Evolutionary conservation across 2,888 invertebrate genomes (phyloP), one percentile per base, ranked within the genome.

Genomic region (Athalia circularis): DNA sequence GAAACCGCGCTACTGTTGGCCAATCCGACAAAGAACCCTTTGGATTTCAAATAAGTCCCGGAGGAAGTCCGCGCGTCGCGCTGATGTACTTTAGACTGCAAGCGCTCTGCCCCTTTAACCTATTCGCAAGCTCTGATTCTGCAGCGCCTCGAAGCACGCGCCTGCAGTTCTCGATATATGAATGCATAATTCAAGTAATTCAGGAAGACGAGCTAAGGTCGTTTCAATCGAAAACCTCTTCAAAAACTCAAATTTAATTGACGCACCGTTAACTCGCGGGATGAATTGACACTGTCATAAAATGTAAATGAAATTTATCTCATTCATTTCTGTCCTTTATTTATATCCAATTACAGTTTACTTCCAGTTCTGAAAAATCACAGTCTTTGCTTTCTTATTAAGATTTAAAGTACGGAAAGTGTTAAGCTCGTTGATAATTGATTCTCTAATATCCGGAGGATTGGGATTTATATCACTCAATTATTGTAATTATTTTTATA

Each of bases 141-240:
- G 9, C 54, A 47, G 15, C 72, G 59, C 72, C 45, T 72, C 57
- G 72, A 59, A 15, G 13, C 72, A 72, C 72, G 72, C 72, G 72
- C 72, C 47, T 29, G 29, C 29, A 47, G 57, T 72, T 52, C 72
- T 47, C 47, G 13, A 13, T 4, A 59, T 13, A 72, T 8, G 0
- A 45, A 72, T 72, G 57, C 29, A 57, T 29, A 29, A 29, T 52
- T 59, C 57, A 8, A 52, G 13, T 59, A 59, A 13, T n/a, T 9
- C 59, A 13, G 72, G 48, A 59, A 72, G 47, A 72, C 45, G 59
- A 45, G 45, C 72, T 59, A 47, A 72, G 47, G 72, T 8, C 72
- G 59, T 57, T 72, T 59, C 57, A 59, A 72, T 72, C 15, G 7
- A n/a, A 72, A 59, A 13, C 54, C 11, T 29, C 29, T 29, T 29